A percentile compares a stretch with the other conserved stretches of the same genome.
These are phyloP conservation scores for Argyrosomus regius DNA, from an alignment of 2,797 vertebrate species.

Conservation along the genomic window DNA sequence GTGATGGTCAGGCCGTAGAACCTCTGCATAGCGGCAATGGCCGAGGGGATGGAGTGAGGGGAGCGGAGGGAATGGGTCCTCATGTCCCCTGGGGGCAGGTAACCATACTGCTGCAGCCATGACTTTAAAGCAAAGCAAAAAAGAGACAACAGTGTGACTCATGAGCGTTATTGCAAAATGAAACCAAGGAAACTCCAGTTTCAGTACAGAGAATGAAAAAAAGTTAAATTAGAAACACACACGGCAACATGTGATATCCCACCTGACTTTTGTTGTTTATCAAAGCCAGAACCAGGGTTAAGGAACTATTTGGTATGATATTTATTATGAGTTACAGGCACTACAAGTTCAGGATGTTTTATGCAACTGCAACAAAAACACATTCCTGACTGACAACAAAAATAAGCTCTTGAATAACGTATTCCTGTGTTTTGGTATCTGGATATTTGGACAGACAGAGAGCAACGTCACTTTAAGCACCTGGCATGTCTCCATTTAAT, in stretches of 20 bases:
- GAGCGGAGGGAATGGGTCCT: conserved; percentile 91
- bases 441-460: conserved; percentile 15
- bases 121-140: conserved; percentile 77
- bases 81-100: conserved; percentile 93
- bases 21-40: conserved; percentile 91
- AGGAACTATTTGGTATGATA: conserved; percentile 8
- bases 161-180: conserved; percentile 1
- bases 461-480: conserved; percentile 34
- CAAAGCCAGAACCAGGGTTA: not conserved
- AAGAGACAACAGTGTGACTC: not conserved
- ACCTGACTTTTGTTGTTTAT: conserved; percentile 33
- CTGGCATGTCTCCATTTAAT: conserved; percentile 59
- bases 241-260: conserved; percentile 5
- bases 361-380: conserved; percentile 53
- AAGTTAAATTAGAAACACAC: conserved; percentile 26
- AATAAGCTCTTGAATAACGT: conserved; percentile 57
- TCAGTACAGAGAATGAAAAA: not conserved
- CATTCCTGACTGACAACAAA: conserved; percentile 62
- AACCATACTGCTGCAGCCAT: conserved; percentile 96
- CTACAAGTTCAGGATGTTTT: conserved; percentile 46
- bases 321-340: conserved; percentile 14
- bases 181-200: conserved; percentile 22
- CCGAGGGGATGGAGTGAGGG: conserved; percentile 88
- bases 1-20: conserved; percentile 92
- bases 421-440: conserved; percentile 47